These are phyloP conservation scores for Microhierax caerulescens DNA, from an alignment of 2,797 vertebrate genomes.

Conservation along the genomic window DNA sequence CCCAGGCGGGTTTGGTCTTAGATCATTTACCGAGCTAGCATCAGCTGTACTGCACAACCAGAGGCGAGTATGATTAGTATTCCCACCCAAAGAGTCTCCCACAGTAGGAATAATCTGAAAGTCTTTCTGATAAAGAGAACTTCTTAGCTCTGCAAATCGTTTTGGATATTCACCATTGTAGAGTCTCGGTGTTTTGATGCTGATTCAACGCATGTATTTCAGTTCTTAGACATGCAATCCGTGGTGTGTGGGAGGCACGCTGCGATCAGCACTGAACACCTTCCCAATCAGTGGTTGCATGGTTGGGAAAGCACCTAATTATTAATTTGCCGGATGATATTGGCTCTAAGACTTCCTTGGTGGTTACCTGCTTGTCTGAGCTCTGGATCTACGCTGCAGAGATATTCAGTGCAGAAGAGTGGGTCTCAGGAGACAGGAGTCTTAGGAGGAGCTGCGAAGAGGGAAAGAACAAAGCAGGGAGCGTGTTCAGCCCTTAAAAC, in stretches of 20 bases:
- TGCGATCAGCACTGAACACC: background rate
- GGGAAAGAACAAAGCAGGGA: background rate
- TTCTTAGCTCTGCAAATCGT: background rate
- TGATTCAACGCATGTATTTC: background rate
- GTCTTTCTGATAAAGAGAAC: background rate
- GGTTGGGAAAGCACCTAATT: background rate
- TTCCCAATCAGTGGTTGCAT: background rate
- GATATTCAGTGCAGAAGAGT: background rate
- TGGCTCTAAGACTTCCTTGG: background rate
- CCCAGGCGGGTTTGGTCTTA: background rate
- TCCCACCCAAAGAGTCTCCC: background rate
- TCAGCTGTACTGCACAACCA: background rate
- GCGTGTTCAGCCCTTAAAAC: background rate
- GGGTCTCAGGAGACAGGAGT: background rate
- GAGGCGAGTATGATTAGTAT: background rate
- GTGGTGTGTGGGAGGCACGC: background rate
- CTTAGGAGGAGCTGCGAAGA: background rate
- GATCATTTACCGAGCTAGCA: background rate
- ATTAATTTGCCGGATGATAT: background rate
- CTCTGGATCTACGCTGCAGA: background rate
- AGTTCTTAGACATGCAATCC: background rate
- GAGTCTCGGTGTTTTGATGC: background rate
- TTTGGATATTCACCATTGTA: background rate
- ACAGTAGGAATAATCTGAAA: background rate
- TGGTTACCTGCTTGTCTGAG: background rate